Evolutionary conservation across 2,888 invertebrate species (phyloP), one percentile per base, ranked within the genome.

Genomic region (Drosophila koepferae): DNA sequence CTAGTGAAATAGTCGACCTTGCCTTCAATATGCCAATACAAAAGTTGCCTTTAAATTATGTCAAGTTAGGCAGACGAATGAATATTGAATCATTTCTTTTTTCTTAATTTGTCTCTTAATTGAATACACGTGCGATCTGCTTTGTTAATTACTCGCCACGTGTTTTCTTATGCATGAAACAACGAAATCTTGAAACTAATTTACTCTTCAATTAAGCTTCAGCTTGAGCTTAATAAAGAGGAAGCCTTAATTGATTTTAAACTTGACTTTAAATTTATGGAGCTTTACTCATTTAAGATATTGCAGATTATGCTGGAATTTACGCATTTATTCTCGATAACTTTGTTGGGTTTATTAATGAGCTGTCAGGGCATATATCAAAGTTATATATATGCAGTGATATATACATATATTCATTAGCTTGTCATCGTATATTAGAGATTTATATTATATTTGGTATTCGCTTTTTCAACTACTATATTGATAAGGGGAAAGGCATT

Each of bases 161-260:
- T 51, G 28, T 41, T 41, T 20, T 46, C 6, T 63, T 16, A 28
- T 8, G 16, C 7, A 14, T 41, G 12, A n/a, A 63, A n/a, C 61
- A 44, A 40, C 14, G 31, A 40, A 53, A 16, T 66, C 46, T 10
- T 36, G 41, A 31, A 28, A 48, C 34, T 28, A 54, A 66, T 65
- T 10, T 18, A 36, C 18, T 28, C 23, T 23, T 51, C 51, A 51
- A 56, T 66, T 49, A 36, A 56, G 18, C 23, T 40, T 54, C 16
- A 64, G 31, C 48, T n/a, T 18, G 16, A 9, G 16, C n/a, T 55
- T n/a, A 7, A 18, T 38, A 54, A 23, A 38, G 34, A 38, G 53
- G 18, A 61, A 8, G 20, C 36, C 20, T 66, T 14, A 28, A 46
- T 34, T 18, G 28, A 23, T 48, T 34, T 55, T 28, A 18, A 55